Evolutionary conservation across 2,113 vertebrate species (phyloP).

Genomic region (Cavia porcellus): DNA sequence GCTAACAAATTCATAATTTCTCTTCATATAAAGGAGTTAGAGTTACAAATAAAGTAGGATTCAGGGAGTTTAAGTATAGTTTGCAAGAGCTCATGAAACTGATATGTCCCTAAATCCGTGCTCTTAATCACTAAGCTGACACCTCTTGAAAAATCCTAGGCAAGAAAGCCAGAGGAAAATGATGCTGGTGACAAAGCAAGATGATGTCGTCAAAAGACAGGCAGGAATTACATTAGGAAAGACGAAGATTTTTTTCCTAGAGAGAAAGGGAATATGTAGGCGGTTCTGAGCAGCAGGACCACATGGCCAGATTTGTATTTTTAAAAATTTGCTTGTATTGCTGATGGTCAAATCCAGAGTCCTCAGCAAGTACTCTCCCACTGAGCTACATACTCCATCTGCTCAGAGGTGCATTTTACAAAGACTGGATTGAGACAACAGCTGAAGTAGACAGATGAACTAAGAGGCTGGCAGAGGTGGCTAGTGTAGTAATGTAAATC

Average conservation of each 20-base stretch:
- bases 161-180: slow-evolving; percentile 17
- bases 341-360: neutral
- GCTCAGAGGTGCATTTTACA: neutral
- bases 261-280: neutral
- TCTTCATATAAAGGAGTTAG: slow-evolving; percentile 24
- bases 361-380: neutral
- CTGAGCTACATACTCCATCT: neutral
- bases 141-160: neutral
- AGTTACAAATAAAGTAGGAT: slow-evolving; percentile 14
- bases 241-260: neutral
- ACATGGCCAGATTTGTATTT: neutral
- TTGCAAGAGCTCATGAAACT: neutral
- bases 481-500: neutral
- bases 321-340: neutral
- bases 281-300: neutral
- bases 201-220: neutral
- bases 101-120: neutral
- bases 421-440: slow-evolving; percentile 25
- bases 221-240: neutral
- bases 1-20: neutral
- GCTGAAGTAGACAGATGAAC: neutral
- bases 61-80: slow-evolving; percentile 1
- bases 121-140: neutral
- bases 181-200: neutral
- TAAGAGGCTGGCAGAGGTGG: neutral